Evolutionary conservation across 2,797 vertebrate species (phyloP).

Genomic region (Okamejei kenojei): DNA sequence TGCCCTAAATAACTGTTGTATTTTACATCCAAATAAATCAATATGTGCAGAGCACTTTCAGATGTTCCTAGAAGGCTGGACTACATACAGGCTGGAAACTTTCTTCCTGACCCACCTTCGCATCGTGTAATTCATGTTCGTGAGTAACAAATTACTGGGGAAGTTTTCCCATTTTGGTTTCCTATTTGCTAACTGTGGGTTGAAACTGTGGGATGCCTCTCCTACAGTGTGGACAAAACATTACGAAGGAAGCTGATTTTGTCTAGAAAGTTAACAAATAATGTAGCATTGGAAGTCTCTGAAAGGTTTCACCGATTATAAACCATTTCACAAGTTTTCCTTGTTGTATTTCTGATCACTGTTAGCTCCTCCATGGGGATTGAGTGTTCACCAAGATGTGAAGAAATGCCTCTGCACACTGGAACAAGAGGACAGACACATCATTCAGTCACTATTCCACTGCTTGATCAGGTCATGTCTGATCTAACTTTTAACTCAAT

Average conservation of each 20-base stretch:
- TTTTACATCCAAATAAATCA: background rate
- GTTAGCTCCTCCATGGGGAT: background rate
- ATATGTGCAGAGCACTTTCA: background rate
- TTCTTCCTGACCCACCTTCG: background rate
- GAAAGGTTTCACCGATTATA: background rate
- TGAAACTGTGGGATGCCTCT: constrained; percentile 18
- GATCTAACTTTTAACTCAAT: background rate
- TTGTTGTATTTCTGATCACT: background rate
- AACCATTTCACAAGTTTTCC: background rate
- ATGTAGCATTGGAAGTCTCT: background rate
- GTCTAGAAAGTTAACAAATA: background rate
- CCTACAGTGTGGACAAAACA: background rate
- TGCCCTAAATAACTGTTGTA: background rate
- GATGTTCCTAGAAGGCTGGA: background rate
- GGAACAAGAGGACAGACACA: background rate
- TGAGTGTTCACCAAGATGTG: background rate
- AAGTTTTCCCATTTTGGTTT: background rate
- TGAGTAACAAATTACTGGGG: background rate
- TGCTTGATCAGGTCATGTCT: background rate
- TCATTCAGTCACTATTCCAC: background rate
- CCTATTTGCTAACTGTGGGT: constrained; percentile 5
- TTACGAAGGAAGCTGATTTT: background rate
- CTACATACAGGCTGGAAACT: background rate
- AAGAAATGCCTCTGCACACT: background rate
- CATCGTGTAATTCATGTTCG: background rate